Conservation (phyloP, 2,888 invertebrate species). For the Physocephala rufipes region DNA sequence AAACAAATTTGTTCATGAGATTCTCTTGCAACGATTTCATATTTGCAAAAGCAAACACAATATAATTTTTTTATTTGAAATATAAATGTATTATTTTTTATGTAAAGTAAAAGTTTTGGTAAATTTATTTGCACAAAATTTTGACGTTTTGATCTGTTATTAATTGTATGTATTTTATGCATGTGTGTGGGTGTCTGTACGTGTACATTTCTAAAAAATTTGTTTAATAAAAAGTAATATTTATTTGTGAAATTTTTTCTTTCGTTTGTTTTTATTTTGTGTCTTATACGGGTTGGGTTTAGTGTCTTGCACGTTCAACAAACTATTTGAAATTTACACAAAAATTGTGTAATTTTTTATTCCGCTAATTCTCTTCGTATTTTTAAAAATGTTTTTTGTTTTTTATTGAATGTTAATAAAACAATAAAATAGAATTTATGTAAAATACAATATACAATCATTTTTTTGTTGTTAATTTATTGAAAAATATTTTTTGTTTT, state of each 20-base stretch:
- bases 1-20: background rate
- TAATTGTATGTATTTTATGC: too few species aligned
- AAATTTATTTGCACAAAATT: conserved; percentile 35
- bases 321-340: conserved; percentile 3
- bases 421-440: too few species aligned
- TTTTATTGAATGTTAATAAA: background rate
- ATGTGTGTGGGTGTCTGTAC: background rate
- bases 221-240: conserved; percentile 6
- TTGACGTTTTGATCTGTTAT: conserved; percentile 5
- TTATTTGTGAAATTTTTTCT: too few species aligned
- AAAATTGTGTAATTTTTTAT: background rate
- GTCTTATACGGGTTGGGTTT: background rate
- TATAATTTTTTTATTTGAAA: background rate
- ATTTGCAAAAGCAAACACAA: conserved; percentile 25
- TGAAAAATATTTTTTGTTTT: too few species aligned
- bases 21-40: background rate
- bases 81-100: conserved; percentile 16
- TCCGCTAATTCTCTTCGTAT: background rate
- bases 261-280: too few species aligned
- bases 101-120: conserved; percentile 21
- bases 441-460: background rate
- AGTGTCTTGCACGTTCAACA: background rate
- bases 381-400: background rate
- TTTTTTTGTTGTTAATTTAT: too few species aligned
- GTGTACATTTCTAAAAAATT: conserved; percentile 4